Base-by-base conservation (phyloP, 2,113 vertebrate genomes). In the Columba janthina region DNA sequence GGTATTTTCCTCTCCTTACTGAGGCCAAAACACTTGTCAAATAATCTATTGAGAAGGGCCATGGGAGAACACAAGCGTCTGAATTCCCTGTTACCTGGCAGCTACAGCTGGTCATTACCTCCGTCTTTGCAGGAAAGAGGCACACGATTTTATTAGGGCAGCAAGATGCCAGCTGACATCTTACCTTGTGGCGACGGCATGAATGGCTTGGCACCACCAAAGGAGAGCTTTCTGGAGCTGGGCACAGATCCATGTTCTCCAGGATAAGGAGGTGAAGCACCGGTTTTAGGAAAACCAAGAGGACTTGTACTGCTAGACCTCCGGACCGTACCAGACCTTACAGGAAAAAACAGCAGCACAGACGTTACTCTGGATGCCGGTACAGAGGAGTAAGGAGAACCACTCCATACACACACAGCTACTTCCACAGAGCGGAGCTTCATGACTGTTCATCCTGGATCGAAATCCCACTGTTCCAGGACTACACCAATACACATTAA, bases 141-240 rank as follows among this genome's bases (percentile, higher is more conserved):
- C 2, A 32, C 2, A 0, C 3, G 4, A 40, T 94, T 89, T 75
- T 54, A 78, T 34, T 11, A 54, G 36, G 50, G 44, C 38, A 90
- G 72, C n/a, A 69, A 61, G 0, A 36, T 5, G 31, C 36, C 61
- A n/a, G 48, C 3, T 84, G 22, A 42, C 15, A 54, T 36, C 91
- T 96, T 96, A 99, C 99, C 99, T 97, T 97, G 98, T 1, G 98
- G 99, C 51, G 98, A 99, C 2, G 96, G 98, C 21, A 96, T 98
- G 18, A 98, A 98, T 1, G 98, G 98, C 96, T 98, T 98, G 77
- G 98, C 98, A 44, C 99, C 98, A 2, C 98, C 98, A 36, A 97
- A 96, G 53, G 98, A 99, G 34, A 98, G 94, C 79, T 99, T 98
- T 88, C 98, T 98, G 64, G 97, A 91, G 44, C 96, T 90, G 70